Conservation (phyloP, 1,140 invertebrate genomes). For the Drosophila setifemur region DNA sequence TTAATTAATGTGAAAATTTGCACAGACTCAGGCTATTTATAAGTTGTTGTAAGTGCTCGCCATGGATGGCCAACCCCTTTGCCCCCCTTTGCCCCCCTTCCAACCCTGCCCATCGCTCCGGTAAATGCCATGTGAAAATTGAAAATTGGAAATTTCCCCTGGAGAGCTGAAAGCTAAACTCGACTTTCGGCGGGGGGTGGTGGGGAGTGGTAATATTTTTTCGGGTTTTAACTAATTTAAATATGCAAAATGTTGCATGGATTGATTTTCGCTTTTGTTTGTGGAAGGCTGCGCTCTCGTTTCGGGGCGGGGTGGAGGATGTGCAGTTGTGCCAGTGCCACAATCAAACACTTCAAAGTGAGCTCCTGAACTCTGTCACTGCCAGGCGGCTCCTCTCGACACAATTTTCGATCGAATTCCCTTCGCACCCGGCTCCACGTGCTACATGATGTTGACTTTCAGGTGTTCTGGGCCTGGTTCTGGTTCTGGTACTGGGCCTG, state of each 20-base stretch:
- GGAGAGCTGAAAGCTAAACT: slow-evolving; percentile 14
- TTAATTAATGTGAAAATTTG: slow-evolving; percentile 82
- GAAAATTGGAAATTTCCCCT: slow-evolving; percentile 35
- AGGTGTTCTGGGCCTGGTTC: slow-evolving; percentile 17
- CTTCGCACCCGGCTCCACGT: no score
- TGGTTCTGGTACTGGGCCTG: no score
- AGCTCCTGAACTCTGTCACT: slow-evolving; percentile 42
- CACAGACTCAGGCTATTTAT: slow-evolving; percentile 80
- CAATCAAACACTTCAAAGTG: slow-evolving; percentile 45
- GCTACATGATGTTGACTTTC: slow-evolving; percentile 33
- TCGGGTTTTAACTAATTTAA: slow-evolving; percentile 30
- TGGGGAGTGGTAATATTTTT: neutral
- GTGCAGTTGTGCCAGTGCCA: slow-evolving; percentile 23
- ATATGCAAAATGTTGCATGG: slow-evolving; percentile 47
- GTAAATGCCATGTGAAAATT: slow-evolving; percentile 44
- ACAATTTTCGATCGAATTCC: slow-evolving; percentile 23
- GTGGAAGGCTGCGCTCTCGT: slow-evolving; percentile 22
- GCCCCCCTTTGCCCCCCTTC: neutral
- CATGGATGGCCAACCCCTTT: slow-evolving; percentile 26
- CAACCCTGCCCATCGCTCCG: neutral
- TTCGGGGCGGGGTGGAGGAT: slow-evolving; percentile 1
- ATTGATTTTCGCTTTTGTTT: slow-evolving; percentile 45
- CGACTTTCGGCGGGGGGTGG: neutral
- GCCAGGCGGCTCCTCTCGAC: slow-evolving; percentile 41
- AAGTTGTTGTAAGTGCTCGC: slow-evolving; percentile 77